Base-by-base conservation (phyloP, 2,888 invertebrate genomes). In the Pimpla rufipes region DNA sequence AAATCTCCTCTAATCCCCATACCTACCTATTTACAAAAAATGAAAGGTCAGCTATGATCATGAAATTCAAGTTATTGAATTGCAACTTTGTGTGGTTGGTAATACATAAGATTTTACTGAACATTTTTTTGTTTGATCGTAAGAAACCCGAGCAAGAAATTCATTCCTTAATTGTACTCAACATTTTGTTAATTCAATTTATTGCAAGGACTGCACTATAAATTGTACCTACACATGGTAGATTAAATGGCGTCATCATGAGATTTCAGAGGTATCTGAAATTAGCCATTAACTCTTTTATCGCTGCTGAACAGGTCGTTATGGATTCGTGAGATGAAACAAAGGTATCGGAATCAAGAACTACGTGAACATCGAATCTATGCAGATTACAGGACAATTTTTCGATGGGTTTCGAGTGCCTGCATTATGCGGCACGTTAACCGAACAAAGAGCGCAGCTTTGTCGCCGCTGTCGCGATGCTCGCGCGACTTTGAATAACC, bases 391-490 rank as follows among this genome's bases (percentile, higher is more conserved):
- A 47, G 66, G 76, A 79, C 75, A 73, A 67, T 62, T 67, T 74
- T 35, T 40, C 66, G 75, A 79, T 75, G 70, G 21, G 37, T 78
- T 75, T 79, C 29, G 35, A 50, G 57, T 57, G 59, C 29, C 62
- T 16, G 80, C 68, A 73, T 83, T 83, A 73, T 73, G 73, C 83
- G 80, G 67, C 76, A 73, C 62, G 67, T 79, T 73, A 35, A 52
- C 42, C 35, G 18, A 40, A 66, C 79, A 79, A 83, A 74, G 74
- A 77, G 59, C 64, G 45, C 23, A 13, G 62, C 47, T 77, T 71
- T 73, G 40, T 73, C 68, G 71, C 57, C 18, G 29, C 40, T 40
- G 18, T 74, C 57, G 57, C 50, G 67, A 59, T 45, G 18, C 45
- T 62, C 11, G 16, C n/a, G 37, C 55, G 57, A 57, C 29, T 73